Evolutionary conservation across 2,797 vertebrate genomes (phyloP), one percentile per base, ranked within the genome.

Genomic region (Enteromius viviparus): DNA sequence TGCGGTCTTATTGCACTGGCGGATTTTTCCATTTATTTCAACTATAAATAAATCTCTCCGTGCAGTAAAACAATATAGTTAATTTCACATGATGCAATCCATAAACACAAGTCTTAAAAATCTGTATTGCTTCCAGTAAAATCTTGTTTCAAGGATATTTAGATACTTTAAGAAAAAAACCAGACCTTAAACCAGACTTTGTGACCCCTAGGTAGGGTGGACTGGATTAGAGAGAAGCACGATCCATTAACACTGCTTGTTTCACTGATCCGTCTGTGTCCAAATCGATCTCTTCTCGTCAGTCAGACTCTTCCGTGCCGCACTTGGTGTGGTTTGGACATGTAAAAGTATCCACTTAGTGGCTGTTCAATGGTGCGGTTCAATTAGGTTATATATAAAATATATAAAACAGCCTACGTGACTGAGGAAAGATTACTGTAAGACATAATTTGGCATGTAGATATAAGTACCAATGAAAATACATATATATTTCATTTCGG

Each of bases 201-300:
- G 55, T 19, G 58, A 32, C 58, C 69, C 42, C 69, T 32, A 60
- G 14, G 4, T 32, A 29, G 58, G 40, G 23, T 10, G 3, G 34
- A 62, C 58, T 77, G 76, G 75, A 64, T 62, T 60, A 77, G 55
- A 77, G 4, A 21, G 23, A 77, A 45, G 58, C 75, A 19, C n/a
- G 55, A 40, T 0, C 4, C 0, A 23, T 32, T 62, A 76, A 8
- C 37, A 17, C 15, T 10, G 34, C 34, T 77, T 23, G 58, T 77
- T 64, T 64, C 76, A 64, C 76, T 45, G 37, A 77, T 75, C 49
- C 19, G 21, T 15, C 72, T 14, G 49, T 75, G 11, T 55, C 32
- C 72, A 23, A 55, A 55, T 77, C 37, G 58, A 77, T 64, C 58
- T 45, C 17, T 64, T 77, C 58, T 77, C 23, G 8, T 77, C 23